These are phyloP conservation scores for Aphelinus certus DNA, from an alignment of 1,140 invertebrate species.

Conservation along the genomic window DNA sequence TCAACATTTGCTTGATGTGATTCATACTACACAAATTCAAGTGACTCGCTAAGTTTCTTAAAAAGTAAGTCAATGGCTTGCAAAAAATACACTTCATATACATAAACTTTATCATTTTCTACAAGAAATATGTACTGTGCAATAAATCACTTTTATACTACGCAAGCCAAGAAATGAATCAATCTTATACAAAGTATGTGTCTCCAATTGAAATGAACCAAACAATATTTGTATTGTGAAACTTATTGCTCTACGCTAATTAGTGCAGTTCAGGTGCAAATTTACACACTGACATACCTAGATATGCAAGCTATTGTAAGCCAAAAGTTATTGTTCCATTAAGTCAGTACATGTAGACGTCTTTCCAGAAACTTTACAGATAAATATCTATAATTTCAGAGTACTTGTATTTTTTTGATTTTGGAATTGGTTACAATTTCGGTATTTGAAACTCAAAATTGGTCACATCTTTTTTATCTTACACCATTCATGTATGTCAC, in stretches of 20 bases:
- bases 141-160: too few species aligned
- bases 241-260: conserved; percentile 17
- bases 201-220: neutral
- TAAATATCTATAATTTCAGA: too few species aligned
- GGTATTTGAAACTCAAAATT: too few species aligned
- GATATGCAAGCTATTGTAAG: conserved; percentile 25
- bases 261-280: conserved; percentile 2
- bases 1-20: conserved; percentile 30
- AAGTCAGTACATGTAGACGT: conserved; percentile 11
- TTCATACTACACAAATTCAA: conserved; percentile 35
- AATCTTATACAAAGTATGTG: too few species aligned
- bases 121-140: conserved; percentile 10
- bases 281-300: conserved; percentile 7
- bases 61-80: conserved; percentile 34
- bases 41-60: conserved; percentile 16
- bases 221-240: conserved; percentile 17
- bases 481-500: too few species aligned
- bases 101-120: neutral
- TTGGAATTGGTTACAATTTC: too few species aligned
- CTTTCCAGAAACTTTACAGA: too few species aligned
- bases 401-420: too few species aligned
- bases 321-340: conserved; percentile 24
- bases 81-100: conserved; percentile 18
- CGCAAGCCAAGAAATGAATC: too few species aligned
- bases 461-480: too few species aligned